These are phyloP conservation scores for Oostethus manadensis DNA, from an alignment of 2,113 vertebrate species.

Conservation along the genomic window DNA sequence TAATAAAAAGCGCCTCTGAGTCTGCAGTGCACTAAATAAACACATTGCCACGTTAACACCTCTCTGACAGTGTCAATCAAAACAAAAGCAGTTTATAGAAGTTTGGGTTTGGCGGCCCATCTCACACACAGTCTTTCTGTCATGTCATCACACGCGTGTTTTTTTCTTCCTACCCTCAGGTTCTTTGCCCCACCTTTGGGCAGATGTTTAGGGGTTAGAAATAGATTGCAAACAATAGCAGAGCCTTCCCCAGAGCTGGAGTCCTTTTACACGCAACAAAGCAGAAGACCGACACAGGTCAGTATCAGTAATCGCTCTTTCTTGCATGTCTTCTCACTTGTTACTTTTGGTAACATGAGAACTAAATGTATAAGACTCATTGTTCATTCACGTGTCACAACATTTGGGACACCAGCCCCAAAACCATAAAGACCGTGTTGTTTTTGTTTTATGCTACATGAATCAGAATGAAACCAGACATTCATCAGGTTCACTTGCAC, in stretches of 20 bases:
- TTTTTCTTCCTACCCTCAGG: constrained; percentile 53
- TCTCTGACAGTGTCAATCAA: no score
- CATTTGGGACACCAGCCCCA: no score
- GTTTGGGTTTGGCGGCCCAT: no score
- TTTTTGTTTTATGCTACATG: no score
- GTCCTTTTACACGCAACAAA: constrained; percentile 69
- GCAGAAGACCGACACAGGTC: constrained; percentile 70
- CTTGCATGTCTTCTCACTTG: neutral
- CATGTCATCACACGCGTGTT: constrained; percentile 4
- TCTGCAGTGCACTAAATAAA: no score
- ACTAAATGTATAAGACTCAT: neutral
- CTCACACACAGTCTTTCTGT: constrained; percentile 1
- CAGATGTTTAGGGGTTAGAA: constrained; percentile 74
- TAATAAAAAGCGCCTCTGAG: no score
- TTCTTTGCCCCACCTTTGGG: constrained; percentile 75
- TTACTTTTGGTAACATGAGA: neutral
- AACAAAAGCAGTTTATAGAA: no score
- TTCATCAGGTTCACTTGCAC: no score
- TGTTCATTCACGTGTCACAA: no score
- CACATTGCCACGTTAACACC: no score
- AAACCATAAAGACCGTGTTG: no score
- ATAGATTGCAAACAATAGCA: constrained; percentile 59
- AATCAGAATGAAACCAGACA: no score
- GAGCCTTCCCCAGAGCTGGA: constrained; percentile 71
- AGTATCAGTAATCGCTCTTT: constrained; percentile 19